A percentile compares a stretch with the other conserved stretches of the same genome.
Conservation (phyloP, 2,113 vertebrate genomes). For the Menidia beryllina region DNA sequence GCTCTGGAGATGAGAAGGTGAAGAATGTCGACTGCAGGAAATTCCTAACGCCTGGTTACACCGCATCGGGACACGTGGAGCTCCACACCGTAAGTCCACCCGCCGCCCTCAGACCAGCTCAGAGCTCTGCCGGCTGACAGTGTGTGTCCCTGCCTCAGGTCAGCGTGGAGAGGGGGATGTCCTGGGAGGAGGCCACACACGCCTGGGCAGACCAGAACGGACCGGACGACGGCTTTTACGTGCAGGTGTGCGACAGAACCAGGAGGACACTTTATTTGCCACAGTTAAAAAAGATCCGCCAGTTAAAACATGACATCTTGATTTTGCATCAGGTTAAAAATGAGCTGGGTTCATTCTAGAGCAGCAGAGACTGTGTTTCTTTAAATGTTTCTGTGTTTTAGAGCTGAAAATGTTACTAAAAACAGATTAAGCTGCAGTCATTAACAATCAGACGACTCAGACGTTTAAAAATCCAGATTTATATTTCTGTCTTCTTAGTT, state of each 20-base stretch:
- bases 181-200: constrained; percentile 97
- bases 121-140: background rate
- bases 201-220: constrained; percentile 95
- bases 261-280: too few relatives aligned
- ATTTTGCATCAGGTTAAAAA: too few relatives aligned
- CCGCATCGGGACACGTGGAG: constrained; percentile 95
- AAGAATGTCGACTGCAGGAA: constrained; percentile 93
- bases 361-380: too few relatives aligned
- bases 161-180: constrained; percentile 97
- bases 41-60: constrained; percentile 96
- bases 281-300: too few relatives aligned
- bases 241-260: constrained; percentile 72
- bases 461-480: too few relatives aligned
- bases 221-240: constrained; percentile 96
- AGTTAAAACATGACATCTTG: too few relatives aligned
- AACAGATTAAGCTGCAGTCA: too few relatives aligned
- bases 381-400: too few relatives aligned
- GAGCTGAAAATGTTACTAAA: too few relatives aligned
- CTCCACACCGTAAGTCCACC: constrained; percentile 88
- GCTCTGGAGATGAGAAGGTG: constrained; percentile 97
- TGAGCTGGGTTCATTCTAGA: too few relatives aligned
- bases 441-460: too few relatives aligned
- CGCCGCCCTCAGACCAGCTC: accelerated
- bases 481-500: too few relatives aligned
- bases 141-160: constrained; percentile 80